These are phyloP conservation scores for Pegoplata infirma DNA, from an alignment of 2,888 invertebrate genomes.

Conservation along the genomic window DNA sequence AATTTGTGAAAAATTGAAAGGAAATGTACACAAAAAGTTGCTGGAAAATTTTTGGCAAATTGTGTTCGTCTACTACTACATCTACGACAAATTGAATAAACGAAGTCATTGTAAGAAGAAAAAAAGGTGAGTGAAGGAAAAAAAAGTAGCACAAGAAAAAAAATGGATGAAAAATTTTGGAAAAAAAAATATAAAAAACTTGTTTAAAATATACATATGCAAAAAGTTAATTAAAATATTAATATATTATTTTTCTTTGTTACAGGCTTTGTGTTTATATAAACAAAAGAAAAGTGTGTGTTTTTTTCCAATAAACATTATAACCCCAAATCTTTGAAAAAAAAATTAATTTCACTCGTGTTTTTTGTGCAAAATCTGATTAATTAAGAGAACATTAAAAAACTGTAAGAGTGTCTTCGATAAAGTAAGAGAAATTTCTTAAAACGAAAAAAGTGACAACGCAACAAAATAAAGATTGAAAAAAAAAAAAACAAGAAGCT, in stretches of 20 bases:
- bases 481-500: constrained; percentile 26
- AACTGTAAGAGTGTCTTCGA: constrained; percentile 8
- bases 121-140: constrained; percentile 45
- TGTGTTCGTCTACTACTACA: constrained; percentile 37
- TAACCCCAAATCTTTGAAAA: constrained; percentile 29
- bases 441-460: constrained; percentile 58
- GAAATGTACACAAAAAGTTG: constrained; percentile 30
- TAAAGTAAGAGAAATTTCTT: constrained; percentile 14
- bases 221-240: not conserved
- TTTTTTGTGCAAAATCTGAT: constrained; percentile 43
- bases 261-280: constrained; percentile 22
- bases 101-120: constrained; percentile 46
- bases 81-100: constrained; percentile 31
- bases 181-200: constrained; percentile 6
- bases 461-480: constrained; percentile 55
- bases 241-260: constrained; percentile 11
- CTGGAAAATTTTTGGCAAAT: constrained; percentile 32
- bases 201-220: not conserved
- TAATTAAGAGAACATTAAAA: constrained; percentile 17
- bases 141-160: constrained; percentile 23
- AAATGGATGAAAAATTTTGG: not conserved
- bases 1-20: not conserved
- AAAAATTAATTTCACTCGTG: constrained; percentile 39
- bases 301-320: constrained; percentile 28
- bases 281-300: constrained; percentile 26